phyloP scores from a whole-genome alignment of 2,113 vertebrate genomes.

The Labrus mixtus region DNA sequence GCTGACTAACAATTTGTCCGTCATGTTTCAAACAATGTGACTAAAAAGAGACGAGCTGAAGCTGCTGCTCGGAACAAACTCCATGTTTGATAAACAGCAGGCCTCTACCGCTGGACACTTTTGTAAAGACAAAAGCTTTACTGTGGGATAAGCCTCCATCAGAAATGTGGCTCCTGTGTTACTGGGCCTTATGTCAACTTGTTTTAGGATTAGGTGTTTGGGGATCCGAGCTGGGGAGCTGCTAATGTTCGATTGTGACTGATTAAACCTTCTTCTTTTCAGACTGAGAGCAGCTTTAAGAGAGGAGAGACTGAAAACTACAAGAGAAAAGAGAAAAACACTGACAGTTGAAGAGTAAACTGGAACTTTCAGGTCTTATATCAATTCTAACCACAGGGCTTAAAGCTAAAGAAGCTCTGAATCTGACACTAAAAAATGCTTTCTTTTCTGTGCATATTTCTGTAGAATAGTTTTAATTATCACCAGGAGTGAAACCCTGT shows the following conservation, averaged over 20 bases:
- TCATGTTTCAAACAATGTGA: not conserved
- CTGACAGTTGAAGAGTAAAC: not conserved
- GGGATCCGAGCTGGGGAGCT: conserved; percentile 9
- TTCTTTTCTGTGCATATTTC: no score
- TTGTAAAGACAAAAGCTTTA: not conserved
- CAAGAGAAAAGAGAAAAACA: not conserved
- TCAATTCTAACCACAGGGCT: not conserved
- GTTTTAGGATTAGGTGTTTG: conserved; percentile 28
- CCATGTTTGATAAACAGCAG: not conserved
- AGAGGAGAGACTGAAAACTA: not conserved
- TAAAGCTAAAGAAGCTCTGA: no score
- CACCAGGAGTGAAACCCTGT: no score
- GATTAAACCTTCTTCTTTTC: conserved; percentile 11
- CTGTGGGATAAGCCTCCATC: not conserved
- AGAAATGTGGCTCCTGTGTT: not conserved
- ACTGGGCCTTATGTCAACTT: conserved; percentile 2
- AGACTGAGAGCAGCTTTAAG: conserved; percentile 7
- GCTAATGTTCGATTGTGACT: conserved; percentile 30
- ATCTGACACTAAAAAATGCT: not conserved
- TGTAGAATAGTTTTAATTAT: no score
- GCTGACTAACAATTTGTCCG: not conserved
- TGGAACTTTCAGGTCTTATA: not conserved
- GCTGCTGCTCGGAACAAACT: not conserved
- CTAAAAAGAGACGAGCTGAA: not conserved
- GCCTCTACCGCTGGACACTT: not conserved